Evolutionary conservation across 2,113 vertebrate species (phyloP), one percentile per base, ranked within the genome.

Genomic region (Petrocephalus microphthalmus): DNA sequence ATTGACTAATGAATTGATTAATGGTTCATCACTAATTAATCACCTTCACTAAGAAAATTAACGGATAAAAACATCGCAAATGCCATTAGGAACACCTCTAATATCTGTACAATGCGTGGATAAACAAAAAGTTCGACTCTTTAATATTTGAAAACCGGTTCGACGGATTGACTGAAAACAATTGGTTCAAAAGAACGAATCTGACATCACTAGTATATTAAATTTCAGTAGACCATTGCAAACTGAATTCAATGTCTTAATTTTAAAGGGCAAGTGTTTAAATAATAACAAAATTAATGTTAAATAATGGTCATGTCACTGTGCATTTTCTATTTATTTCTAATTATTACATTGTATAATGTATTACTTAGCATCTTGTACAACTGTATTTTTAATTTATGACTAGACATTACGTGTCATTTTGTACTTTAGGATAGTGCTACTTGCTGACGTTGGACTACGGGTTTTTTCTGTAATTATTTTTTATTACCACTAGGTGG

Each of bases 401-500:
- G 20, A 60, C 56, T 53, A 53, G 64, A 71, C 25, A 71, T 71
- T n/a, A 67, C n/a, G n/a, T 71, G 64, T 10, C 10, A 15, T 17
- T 37, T 3, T 74, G 25, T 37, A 71, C 13, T 82, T 47, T 22
- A 7, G 33, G 19, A 45, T 22, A 45, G 5, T 82, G 42, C 42
- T 82, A 4, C 42, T 81, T 42, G 33, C 19, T 37, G 57, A 42
- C 15, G 5, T 81, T 20, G 74, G 0, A 82, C 20, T 37, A 10
- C 37, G 17, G 20, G 3, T 45, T 83, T 1, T 83, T 45, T 47
- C 22, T 47, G 81, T 83, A 49, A 49, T 83, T n/a, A n/a, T 33
- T 84, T 84, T 84, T 47, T 54, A 85, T 85, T 25, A 85, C 84
- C 84, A 85, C 52, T 2, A 85, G 84, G 84, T 54, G 84, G 84